phyloP scores from a whole-genome alignment of 2,113 vertebrate species.

The Cichladusa arquata region DNA sequence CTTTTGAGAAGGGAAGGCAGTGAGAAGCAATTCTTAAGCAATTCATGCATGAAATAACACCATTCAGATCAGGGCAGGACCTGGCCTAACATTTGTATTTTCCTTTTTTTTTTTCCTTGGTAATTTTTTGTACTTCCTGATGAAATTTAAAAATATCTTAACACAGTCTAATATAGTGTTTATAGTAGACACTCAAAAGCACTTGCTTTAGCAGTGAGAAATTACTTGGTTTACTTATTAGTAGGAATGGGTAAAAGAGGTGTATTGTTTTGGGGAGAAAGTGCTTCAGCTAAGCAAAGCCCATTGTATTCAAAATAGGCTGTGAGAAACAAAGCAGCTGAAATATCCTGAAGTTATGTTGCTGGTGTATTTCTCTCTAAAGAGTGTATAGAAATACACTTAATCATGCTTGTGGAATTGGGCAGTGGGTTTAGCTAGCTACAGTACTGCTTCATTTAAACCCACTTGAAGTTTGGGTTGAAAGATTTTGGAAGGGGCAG shows the following conservation, averaged over 20 bases:
- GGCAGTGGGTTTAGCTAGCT: not conserved
- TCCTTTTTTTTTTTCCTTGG: too few relatives aligned
- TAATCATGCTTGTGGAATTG: not conserved
- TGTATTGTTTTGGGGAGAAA: slow-evolving; percentile 9
- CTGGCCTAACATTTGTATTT: not conserved
- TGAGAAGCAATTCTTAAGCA: not conserved
- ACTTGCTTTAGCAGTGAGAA: slow-evolving; percentile 5
- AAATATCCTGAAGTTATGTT: slow-evolving; percentile 30
- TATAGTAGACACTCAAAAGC: not conserved
- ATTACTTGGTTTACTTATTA: not conserved
- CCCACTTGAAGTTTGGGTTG: not conserved
- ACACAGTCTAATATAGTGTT: not conserved
- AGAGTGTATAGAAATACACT: slow-evolving; percentile 1
- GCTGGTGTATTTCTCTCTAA: not conserved
- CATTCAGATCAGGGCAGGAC: not conserved
- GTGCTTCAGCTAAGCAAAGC: not conserved
- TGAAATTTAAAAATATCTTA: not conserved
- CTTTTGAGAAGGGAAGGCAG: not conserved
- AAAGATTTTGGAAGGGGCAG: not conserved
- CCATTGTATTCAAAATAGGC: not conserved
- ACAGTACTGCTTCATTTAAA: slow-evolving; percentile 11
- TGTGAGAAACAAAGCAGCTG: slow-evolving; percentile 29
- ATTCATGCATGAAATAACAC: not conserved
- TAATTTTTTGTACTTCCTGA: not conserved
- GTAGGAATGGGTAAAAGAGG: not conserved